phyloP scores from a whole-genome alignment of 2,113 vertebrate species.

The Phoenicopterus ruber region DNA sequence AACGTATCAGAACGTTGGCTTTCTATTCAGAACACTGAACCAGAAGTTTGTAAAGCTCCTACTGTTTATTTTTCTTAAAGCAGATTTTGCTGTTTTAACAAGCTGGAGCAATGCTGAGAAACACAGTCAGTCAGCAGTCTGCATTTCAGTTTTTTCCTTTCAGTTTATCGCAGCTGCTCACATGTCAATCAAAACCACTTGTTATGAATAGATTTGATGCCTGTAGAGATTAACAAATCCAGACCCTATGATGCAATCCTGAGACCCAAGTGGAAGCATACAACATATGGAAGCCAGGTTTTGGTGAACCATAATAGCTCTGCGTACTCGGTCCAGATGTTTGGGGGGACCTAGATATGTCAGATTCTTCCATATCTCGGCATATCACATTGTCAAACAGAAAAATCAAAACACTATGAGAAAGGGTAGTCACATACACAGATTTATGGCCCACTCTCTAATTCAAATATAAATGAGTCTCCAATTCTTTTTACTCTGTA shows the following conservation, averaged over 20 bases:
- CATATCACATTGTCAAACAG: background rate
- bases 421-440: background rate
- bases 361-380: background rate
- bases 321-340: background rate
- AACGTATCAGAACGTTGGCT: background rate
- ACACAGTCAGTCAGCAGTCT: background rate
- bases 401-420: background rate
- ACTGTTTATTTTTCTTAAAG: background rate
- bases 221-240: background rate
- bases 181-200: background rate
- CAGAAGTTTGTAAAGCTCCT: background rate
- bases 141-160: background rate
- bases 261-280: background rate
- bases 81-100: background rate
- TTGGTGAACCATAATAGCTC: background rate
- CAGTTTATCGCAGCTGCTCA: background rate
- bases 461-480: background rate
- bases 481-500: background rate
- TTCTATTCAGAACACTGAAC: background rate
- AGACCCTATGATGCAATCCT: background rate
- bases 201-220: background rate
- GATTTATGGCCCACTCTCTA: background rate
- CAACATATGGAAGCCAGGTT: background rate
- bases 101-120: background rate
- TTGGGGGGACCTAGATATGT: background rate